Evolutionary conservation across 2,888 invertebrate genomes (phyloP), one percentile per base, ranked within the genome.

Genomic region (Pyrrhia umbra): DNA sequence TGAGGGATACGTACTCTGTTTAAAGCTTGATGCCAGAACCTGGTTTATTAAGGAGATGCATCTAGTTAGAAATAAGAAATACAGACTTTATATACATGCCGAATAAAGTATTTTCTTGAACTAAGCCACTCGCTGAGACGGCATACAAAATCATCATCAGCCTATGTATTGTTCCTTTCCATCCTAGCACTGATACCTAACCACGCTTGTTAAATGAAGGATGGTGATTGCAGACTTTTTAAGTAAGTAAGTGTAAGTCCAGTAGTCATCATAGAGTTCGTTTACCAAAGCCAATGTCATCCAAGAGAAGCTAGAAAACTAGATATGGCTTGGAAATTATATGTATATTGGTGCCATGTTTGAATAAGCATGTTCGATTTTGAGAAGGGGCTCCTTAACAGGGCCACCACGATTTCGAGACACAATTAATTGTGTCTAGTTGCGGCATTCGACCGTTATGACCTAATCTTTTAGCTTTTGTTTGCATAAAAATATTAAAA

Each of bases 11-110:
- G 37, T 42, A 37, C 23, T 46, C 39, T 43, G 34, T 34, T 20
- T 46, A 42, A 23, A 40, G 40, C 43, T 34, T 59, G 37, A 60
- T 49, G 16, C 25, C 8, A 37, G 10, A 21, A 43, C 27, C 37
- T 47, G 45, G 50, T 66, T 55, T 55, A 45, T 50, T 50, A 71
- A 27, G 34, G 8, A 47, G 21, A 6, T 8, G 9, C 10, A 27
- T 27, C 15, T 47, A 20, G 42, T 69, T 47, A n/a, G 1, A 34
- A 10, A 30, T 27, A 2, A 9, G 23, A 23, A 4, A 3, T 30
- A 30, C 30, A n/a, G n/a, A n/a, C n/a, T n/a, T n/a, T n/a, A n/a
- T n/a, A n/a, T n/a, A 18, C 18, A 6, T 8, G 1, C 9, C 16
- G 0, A 10, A 9, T 6, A 30, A 25, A 65, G 23, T 34, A 6